Conservation (phyloP, 1,140 invertebrate genomes). For the Drosophila lini region DNA sequence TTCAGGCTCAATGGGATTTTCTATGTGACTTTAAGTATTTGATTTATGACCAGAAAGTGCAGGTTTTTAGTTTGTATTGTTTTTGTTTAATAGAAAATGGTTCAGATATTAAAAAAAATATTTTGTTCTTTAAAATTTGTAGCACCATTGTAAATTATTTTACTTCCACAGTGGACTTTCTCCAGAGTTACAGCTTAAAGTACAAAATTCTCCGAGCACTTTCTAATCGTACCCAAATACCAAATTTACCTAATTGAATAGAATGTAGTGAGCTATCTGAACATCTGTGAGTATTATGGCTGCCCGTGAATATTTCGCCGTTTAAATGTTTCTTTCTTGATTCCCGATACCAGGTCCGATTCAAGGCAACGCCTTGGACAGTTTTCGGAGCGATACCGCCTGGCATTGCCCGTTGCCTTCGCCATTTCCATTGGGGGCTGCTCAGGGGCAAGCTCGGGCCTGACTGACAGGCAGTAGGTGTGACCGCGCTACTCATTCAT, state of each 20-base stretch:
- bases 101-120: background rate
- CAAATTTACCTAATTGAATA: constrained; percentile 74
- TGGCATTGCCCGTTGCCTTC: constrained; percentile 27
- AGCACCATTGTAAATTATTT: background rate
- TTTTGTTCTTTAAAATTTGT: too few species aligned
- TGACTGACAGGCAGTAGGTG: constrained; percentile 81
- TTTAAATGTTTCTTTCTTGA: constrained; percentile 53
- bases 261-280: constrained; percentile 22
- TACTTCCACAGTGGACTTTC: constrained; percentile 11
- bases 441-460: constrained; percentile 45
- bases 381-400: constrained; percentile 54
- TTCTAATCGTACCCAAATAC: constrained; percentile 21
- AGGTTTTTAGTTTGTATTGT: background rate
- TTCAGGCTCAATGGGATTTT: constrained; percentile 12
- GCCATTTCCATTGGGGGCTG: constrained; percentile 36
- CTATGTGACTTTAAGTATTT: constrained; percentile 10
- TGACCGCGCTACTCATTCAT: constrained; percentile 84
- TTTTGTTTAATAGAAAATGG: too few species aligned
- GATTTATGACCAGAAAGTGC: constrained; percentile 3
- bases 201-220: background rate
- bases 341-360: constrained; percentile 21
- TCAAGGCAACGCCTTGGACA: constrained; percentile 72
- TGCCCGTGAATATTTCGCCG: constrained; percentile 33
- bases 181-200: constrained; percentile 1
- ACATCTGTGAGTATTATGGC: constrained; percentile 32